Evolutionary conservation across 2,888 invertebrate genomes (phyloP).

Genomic region (Calliopum simillimum): DNA sequence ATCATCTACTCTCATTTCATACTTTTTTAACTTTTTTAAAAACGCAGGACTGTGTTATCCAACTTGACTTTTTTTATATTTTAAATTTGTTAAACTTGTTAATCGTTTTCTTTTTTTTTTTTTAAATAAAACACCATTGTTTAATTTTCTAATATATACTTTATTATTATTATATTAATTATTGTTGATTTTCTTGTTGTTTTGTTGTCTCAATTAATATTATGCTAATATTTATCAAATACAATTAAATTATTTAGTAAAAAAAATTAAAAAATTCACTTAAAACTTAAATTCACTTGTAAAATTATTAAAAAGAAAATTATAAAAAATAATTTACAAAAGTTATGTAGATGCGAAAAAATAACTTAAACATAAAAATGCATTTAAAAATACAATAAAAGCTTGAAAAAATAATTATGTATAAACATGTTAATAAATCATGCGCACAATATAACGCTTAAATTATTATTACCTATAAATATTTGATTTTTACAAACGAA

Average conservation of each 20-base stretch:
- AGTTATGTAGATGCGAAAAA: constrained; percentile 1
- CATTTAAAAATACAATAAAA: background rate
- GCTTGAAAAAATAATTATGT: no score
- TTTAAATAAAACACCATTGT: background rate
- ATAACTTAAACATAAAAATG: background rate
- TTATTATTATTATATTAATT: constrained; percentile 20
- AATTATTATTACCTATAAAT: no score
- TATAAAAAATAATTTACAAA: background rate
- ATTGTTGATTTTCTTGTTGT: constrained; percentile 4
- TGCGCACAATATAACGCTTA: no score
- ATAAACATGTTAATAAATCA: no score
- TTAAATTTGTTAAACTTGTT: no score
- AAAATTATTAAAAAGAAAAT: background rate
- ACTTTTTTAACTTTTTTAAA: no score
- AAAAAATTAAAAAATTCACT: background rate
- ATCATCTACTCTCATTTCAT: no score
- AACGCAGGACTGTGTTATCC: no score
- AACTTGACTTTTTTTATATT: no score
- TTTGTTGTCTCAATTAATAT: constrained; percentile 15
- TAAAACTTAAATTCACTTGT: background rate
- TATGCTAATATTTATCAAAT: constrained; percentile 9
- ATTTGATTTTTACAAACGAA: no score
- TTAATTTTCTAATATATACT: constrained; percentile 22
- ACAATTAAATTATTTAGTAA: no score
- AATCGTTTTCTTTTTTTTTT: no score